These are phyloP conservation scores for Gallirallus australis DNA, from an alignment of 2,797 vertebrate genomes.

Conservation along the genomic window DNA sequence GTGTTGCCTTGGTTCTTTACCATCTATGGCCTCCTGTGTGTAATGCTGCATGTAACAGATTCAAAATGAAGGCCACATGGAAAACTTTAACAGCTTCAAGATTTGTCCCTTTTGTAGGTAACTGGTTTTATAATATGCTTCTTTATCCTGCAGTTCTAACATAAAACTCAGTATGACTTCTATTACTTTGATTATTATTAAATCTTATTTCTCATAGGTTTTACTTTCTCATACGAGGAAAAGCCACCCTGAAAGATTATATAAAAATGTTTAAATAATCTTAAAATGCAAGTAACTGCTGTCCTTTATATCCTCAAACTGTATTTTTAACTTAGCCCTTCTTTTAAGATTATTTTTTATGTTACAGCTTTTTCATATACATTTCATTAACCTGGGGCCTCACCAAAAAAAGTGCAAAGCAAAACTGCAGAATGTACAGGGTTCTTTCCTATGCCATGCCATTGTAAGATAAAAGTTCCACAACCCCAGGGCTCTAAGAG, in stretches of 20 bases:
- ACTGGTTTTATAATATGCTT: not conserved
- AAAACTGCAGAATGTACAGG: not conserved
- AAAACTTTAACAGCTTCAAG: not conserved
- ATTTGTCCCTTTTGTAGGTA: not conserved
- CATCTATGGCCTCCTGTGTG: not conserved
- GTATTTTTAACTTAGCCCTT: not conserved
- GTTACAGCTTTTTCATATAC: not conserved
- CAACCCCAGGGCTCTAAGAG: not conserved
- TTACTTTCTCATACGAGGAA: not conserved
- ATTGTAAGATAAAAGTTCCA: not conserved
- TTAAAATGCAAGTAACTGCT: not conserved
- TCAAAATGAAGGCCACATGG: not conserved
- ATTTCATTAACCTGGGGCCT: not conserved
- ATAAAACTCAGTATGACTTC: not conserved
- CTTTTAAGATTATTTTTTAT: not conserved
- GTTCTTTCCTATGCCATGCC: not conserved
- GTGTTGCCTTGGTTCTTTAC: not conserved
- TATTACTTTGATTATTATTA: not conserved
- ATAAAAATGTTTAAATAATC: not conserved
- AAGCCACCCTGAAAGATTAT: not conserved
- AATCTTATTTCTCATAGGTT: not conserved
- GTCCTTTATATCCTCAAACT: not conserved
- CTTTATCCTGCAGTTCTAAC: not conserved
- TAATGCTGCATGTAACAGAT: not conserved
- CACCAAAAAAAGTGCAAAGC: not conserved